These are phyloP conservation scores for Varanus komodoensis DNA, from an alignment of 2,113 vertebrate genomes.

Conservation along the genomic window DNA sequence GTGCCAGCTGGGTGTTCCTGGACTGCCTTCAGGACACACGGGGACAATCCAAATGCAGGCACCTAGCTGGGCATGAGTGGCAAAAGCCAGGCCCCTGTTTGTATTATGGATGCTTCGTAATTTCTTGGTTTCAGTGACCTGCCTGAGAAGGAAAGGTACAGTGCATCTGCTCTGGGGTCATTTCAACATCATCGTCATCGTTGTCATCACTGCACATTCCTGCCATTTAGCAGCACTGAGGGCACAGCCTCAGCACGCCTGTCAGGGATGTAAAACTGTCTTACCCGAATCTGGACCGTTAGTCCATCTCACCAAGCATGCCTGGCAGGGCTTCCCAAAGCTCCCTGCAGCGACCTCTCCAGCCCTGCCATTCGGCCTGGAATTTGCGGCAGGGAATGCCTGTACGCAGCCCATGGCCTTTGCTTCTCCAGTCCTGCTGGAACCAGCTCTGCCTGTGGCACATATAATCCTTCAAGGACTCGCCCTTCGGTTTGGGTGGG, in stretches of 20 bases:
- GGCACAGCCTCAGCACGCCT: neutral
- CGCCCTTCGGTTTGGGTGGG: no score
- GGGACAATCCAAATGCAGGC: neutral
- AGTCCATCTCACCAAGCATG: neutral
- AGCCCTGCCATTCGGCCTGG: neutral
- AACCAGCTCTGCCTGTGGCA: neutral
- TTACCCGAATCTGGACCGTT: neutral
- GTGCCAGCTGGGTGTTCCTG: neutral
- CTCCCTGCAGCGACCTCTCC: neutral
- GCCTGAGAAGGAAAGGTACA: neutral
- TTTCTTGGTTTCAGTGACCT: neutral
- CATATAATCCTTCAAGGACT: neutral
- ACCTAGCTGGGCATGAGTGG: neutral
- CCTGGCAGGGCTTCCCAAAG: no score
- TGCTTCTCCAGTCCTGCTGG: neutral
- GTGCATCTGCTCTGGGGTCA: neutral
- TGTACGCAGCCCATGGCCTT: no score
- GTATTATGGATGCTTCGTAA: neutral
- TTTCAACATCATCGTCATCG: neutral
- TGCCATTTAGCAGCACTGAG: neutral
- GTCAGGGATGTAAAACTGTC: neutral
- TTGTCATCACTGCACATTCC: no score
- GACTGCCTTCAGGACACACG: neutral
- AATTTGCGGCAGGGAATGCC: no score
- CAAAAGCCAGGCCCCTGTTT: neutral